Conservation (phyloP, 2,797 vertebrate genomes). For the Megaceryle alcyon region DNA sequence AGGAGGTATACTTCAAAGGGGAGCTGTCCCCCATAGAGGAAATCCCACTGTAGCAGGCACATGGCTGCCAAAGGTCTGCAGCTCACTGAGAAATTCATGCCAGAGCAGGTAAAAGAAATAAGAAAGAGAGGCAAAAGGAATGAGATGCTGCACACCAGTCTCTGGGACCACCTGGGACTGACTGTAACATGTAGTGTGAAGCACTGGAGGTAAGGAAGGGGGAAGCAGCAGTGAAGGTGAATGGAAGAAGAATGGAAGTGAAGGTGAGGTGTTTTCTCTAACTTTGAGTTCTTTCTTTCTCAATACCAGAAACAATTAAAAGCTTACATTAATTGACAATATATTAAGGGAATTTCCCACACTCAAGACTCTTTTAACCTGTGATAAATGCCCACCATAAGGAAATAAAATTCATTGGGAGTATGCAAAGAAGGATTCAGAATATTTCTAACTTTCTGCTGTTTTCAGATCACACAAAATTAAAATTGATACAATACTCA, state of each 20-base stretch:
- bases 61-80: background rate
- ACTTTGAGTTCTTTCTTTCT: background rate
- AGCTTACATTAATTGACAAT: background rate
- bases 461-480: background rate
- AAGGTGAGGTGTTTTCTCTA: background rate
- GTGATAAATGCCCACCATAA: background rate
- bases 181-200: accelerated
- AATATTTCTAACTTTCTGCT: background rate
- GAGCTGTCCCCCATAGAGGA: background rate
- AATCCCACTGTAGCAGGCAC: background rate
- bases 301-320: background rate
- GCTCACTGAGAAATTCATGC: background rate
- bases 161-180: background rate
- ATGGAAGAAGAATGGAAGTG: no score
- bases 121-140: background rate
- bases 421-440: background rate
- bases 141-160: background rate
- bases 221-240: background rate
- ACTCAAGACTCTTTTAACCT: background rate
- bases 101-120: background rate
- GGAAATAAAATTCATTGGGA: background rate
- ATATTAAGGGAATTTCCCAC: background rate
- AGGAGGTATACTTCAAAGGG: background rate
- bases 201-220: background rate
- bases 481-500: background rate